A percentile compares a stretch with the other conserved stretches of the same genome.
Conservation (phyloP, 2,888 invertebrate species). For the Busseola fusca region DNA sequence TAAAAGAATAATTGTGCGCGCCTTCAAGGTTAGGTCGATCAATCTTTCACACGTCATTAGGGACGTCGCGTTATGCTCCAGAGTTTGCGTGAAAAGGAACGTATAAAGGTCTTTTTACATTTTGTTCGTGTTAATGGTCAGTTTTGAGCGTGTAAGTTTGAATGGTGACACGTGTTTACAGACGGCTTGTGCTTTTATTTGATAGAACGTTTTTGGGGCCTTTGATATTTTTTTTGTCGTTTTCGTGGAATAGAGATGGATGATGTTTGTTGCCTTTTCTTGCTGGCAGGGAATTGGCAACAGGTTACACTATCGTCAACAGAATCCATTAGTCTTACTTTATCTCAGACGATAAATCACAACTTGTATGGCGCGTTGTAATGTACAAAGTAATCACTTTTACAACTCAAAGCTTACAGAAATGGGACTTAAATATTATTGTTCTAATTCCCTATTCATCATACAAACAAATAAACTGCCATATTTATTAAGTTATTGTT, state of each 20-base stretch:
- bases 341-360: slow-evolving; percentile 51
- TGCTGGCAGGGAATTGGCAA: slow-evolving; percentile 44
- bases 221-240: slow-evolving; percentile 19
- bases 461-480: slow-evolving; percentile 36
- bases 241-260: slow-evolving; percentile 21
- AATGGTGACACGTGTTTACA: slow-evolving; percentile 51
- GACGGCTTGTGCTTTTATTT: slow-evolving; percentile 32
- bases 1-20: slow-evolving; percentile 67
- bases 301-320: slow-evolving; percentile 50
- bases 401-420: slow-evolving; percentile 25
- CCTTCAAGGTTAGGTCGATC: slow-evolving; percentile 67
- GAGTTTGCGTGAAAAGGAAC: slow-evolving; percentile 64
- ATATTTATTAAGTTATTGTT: slow-evolving; percentile 46
- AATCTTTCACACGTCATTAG: slow-evolving; percentile 72
- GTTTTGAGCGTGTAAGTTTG: slow-evolving; percentile 46
- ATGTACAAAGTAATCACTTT: slow-evolving; percentile 36
- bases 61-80: slow-evolving; percentile 73
- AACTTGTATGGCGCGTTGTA: slow-evolving; percentile 18
- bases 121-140: slow-evolving; percentile 61
- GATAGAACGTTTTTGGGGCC: slow-evolving; percentile 29
- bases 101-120: slow-evolving; percentile 55
- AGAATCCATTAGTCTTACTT: slow-evolving; percentile 47
- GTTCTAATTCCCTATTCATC: slow-evolving; percentile 35
- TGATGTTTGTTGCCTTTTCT: slow-evolving; percentile 15
- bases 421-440: slow-evolving; percentile 22